Evolutionary conservation across 2,888 invertebrate genomes (phyloP).

Genomic region (Melanostoma mellinum): DNA sequence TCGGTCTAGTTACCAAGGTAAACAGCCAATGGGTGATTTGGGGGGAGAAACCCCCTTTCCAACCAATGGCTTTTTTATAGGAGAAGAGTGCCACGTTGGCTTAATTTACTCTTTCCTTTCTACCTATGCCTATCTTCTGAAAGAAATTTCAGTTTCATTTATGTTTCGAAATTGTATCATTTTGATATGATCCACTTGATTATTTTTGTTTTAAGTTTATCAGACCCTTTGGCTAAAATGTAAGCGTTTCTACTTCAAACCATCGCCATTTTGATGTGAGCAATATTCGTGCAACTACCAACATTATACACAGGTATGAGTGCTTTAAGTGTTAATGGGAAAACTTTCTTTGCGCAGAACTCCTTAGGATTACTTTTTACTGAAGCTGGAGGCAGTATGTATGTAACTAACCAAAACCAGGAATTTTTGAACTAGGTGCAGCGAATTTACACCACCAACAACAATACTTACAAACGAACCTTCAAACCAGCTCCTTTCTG

Average conservation of each 20-base stretch:
- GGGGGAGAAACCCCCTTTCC: no score
- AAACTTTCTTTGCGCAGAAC: constrained; percentile 58
- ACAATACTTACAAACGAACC: constrained; percentile 12
- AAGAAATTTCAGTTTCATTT: no score
- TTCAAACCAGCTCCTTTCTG: constrained; percentile 50
- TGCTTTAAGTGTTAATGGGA: constrained; percentile 64
- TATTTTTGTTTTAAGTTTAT: no score
- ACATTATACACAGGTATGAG: background rate
- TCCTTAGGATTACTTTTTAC: constrained; percentile 50
- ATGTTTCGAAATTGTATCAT: no score
- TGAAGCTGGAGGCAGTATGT: constrained; percentile 41
- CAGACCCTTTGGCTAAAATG: no score
- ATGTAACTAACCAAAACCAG: constrained; percentile 64
- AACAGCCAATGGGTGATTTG: no score
- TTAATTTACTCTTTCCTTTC: no score
- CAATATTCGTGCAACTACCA: constrained; percentile 36
- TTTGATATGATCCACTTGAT: no score
- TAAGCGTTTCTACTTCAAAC: background rate
- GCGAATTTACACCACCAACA: constrained; percentile 6
- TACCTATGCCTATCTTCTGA: no score
- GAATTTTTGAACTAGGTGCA: constrained; percentile 22
- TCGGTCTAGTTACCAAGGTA: no score
- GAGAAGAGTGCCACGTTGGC: no score
- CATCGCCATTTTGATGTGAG: background rate
- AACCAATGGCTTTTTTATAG: no score